phyloP scores from a whole-genome alignment of 2,888 invertebrate genomes.

The Sphaeridia pumilis region DNA sequence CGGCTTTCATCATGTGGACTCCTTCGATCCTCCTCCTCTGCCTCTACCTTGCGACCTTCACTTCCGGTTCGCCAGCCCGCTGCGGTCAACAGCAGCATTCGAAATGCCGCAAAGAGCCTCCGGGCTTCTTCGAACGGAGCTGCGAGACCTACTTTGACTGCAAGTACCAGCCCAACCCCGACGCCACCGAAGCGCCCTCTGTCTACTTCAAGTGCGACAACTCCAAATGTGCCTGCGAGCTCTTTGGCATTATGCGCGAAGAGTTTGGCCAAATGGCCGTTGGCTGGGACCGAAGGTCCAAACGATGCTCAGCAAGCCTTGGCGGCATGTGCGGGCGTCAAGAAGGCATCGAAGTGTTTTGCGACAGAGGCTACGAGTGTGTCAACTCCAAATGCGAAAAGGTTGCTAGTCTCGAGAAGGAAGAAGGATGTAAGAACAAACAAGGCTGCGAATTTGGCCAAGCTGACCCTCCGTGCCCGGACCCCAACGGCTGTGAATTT shows the following conservation, averaged over 20 bases:
- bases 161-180: conserved; percentile 4
- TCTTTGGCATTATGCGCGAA: neutral
- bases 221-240: neutral
- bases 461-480: conserved; percentile 1
- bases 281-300: neutral
- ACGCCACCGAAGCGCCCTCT: neutral
- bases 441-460: conserved; percentile 4
- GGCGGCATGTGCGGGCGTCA: conserved; percentile 2
- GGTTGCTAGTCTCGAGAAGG: neutral
- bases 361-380: conserved; percentile 1
- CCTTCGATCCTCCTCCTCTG: no score
- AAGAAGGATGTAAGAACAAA: neutral
- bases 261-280: conserved; percentile 1
- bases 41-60: no score
- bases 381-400: conserved; percentile 2
- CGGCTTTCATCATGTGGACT: no score
- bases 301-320: neutral
- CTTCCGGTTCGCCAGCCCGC: no score
- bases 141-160: conserved; percentile 2
- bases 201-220: conserved; percentile 3
- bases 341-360: neutral
- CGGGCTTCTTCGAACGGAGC: neutral
- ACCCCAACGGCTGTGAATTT: conserved; percentile 6
- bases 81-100: neutral
- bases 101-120: neutral